Percentiles rank a stretch among this genome's conserved stretches.
These are phyloP conservation scores for Drosophila robusta DNA, from an alignment of 2,888 invertebrate genomes.

Conservation along the genomic window DNA sequence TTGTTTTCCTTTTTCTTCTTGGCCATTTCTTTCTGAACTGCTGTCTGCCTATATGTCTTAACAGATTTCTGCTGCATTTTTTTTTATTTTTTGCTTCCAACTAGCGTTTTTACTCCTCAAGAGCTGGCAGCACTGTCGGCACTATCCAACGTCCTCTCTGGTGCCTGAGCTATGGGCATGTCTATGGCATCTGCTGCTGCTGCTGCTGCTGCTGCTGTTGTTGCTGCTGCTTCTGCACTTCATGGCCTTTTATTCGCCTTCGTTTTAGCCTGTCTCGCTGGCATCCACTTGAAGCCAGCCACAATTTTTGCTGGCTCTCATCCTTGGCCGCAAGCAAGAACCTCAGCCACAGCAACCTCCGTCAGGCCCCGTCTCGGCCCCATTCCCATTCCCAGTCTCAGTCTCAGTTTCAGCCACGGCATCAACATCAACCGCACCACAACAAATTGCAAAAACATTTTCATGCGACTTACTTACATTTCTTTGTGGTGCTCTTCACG, in stretches of 20 bases:
- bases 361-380: slow-evolving; percentile 11
- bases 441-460: slow-evolving; percentile 79
- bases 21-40: neutral
- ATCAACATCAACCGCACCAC: slow-evolving; percentile 45
- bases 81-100: slow-evolving; percentile 9
- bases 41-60: slow-evolving; percentile 9
- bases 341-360: slow-evolving; percentile 24
- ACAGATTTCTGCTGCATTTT: slow-evolving; percentile 1
- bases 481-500: slow-evolving; percentile 65
- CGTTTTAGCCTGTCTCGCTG: slow-evolving; percentile 68
- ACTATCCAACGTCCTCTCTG: slow-evolving; percentile 20
- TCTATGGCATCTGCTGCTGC: slow-evolving; percentile 38
- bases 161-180: slow-evolving; percentile 45
- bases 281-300: slow-evolving; percentile 77
- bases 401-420: slow-evolving; percentile 27
- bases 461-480: slow-evolving; percentile 77
- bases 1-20: neutral
- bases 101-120: slow-evolving; percentile 4
- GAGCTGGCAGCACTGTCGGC: slow-evolving; percentile 29
- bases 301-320: slow-evolving; percentile 65
- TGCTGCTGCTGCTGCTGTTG: neutral
- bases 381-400: slow-evolving; percentile 17
- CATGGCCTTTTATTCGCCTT: slow-evolving; percentile 60
- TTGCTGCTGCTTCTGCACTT: slow-evolving; percentile 40
- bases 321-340: slow-evolving; percentile 47